A percentile compares a stretch with the other conserved stretches of the same genome.
Evolutionary conservation across 2,113 vertebrate genomes (phyloP).

Genomic region (Podarcis muralis): DNA sequence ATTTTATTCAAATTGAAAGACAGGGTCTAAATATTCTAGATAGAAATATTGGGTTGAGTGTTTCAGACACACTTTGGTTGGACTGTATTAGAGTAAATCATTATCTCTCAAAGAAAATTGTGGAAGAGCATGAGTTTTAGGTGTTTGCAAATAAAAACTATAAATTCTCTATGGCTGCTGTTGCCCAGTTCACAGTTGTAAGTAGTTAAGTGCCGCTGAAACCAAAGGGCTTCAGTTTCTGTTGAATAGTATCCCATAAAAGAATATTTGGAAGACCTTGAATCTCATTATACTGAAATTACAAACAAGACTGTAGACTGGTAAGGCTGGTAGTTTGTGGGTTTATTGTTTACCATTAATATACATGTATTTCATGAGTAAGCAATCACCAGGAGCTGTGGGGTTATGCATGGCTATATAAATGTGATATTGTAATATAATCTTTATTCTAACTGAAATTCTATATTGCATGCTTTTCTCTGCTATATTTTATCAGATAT

Average conservation of each 20-base stretch:
- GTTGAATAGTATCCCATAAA: too few relatives aligned
- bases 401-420: neutral
- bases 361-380: neutral
- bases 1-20: neutral
- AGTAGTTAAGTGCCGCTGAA: too few relatives aligned
- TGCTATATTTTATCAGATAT: neutral
- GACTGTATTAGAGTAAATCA: too few relatives aligned
- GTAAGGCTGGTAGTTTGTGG: neutral
- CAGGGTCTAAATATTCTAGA: neutral
- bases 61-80: too few relatives aligned
- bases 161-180: too few relatives aligned
- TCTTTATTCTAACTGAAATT: neutral
- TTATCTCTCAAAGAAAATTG: too few relatives aligned
- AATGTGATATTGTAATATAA: neutral
- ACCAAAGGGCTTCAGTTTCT: too few relatives aligned
- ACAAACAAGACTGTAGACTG: neutral
- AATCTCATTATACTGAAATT: neutral
- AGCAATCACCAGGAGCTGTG: neutral
- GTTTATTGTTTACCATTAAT: neutral
- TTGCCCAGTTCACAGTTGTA: too few relatives aligned
- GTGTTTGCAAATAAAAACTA: too few relatives aligned
- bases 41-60: neutral
- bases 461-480: neutral
- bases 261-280: too few relatives aligned
- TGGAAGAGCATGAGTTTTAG: too few relatives aligned